phyloP scores from a whole-genome alignment of 2,888 invertebrate genomes.

The Andrena fulva region DNA sequence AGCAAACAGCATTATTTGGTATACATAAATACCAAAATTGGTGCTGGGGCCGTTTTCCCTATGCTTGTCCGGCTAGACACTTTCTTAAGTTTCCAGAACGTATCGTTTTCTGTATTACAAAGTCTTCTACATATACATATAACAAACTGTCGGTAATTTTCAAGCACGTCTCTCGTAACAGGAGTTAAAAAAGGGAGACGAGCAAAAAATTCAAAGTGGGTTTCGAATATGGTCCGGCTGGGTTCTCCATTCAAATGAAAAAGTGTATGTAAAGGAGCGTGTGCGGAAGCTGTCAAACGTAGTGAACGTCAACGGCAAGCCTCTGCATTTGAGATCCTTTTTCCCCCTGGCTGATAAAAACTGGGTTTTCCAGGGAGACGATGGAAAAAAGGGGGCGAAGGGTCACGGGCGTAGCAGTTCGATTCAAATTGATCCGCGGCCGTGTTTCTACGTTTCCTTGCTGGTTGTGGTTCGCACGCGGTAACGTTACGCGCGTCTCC shows the following conservation, averaged over 20 bases:
- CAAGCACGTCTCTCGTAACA: not conserved
- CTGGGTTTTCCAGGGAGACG: slow-evolving; percentile 65
- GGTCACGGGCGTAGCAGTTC: slow-evolving; percentile 69
- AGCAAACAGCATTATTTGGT: no score
- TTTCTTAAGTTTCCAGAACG: no score
- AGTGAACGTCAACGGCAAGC: slow-evolving; percentile 75
- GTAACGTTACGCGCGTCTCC: slow-evolving; percentile 78
- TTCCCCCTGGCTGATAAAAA: slow-evolving; percentile 66
- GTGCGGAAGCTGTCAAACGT: slow-evolving; percentile 81
- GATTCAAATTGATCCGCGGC: slow-evolving; percentile 78
- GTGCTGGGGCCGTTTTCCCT: no score
- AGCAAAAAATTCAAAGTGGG: slow-evolving; percentile 24
- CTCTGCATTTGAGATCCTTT: slow-evolving; percentile 69
- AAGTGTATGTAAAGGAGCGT: slow-evolving; percentile 61
- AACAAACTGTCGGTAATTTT: not conserved
- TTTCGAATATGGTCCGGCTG: slow-evolving; percentile 22
- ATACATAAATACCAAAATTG: no score
- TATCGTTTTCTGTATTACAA: no score
- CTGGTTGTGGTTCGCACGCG: slow-evolving; percentile 76
- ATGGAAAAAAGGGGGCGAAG: slow-evolving; percentile 67
- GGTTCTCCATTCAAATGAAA: not conserved
- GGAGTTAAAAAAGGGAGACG: not conserved
- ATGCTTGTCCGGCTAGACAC: no score
- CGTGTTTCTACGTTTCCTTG: slow-evolving; percentile 71
- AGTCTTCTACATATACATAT: no score